Conservation (phyloP, 2,888 invertebrate species). For the Coelogynopora nodosa region DNA sequence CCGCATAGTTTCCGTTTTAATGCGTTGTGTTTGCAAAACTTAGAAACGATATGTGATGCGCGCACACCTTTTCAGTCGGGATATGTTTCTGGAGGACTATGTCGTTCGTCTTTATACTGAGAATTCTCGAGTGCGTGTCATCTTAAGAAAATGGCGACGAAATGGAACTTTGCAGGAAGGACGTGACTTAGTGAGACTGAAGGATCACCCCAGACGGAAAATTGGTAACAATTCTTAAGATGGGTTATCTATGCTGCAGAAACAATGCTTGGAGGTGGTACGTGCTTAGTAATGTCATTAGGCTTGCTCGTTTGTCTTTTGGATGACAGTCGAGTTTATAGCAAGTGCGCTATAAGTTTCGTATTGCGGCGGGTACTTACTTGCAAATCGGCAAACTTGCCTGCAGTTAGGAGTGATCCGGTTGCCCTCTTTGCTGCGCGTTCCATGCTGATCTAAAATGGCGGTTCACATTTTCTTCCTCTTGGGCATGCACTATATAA, state of each 20-base stretch:
- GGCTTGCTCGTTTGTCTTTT: neutral
- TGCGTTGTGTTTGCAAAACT: too few species aligned
- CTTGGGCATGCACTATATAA: neutral
- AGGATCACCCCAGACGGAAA: slow-evolving; percentile 21
- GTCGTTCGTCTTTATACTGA: neutral
- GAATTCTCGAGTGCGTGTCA: neutral
- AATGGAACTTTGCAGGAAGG: neutral
- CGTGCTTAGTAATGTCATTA: slow-evolving; percentile 31
- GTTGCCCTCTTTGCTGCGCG: neutral
- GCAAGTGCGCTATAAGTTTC: neutral
- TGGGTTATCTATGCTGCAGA: neutral
- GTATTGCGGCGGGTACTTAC: neutral
- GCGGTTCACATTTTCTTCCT: neutral
- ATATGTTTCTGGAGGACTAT: neutral
- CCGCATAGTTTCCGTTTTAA: neutral
- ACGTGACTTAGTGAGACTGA: slow-evolving; percentile 31
- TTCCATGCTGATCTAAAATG: neutral
- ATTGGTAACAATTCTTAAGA: slow-evolving; percentile 7
- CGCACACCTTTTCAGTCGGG: neutral
- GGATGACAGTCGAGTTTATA: neutral
- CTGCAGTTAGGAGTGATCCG: neutral
- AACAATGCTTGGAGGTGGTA: slow-evolving; percentile 7
- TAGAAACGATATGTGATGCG: too few species aligned
- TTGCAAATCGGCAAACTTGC: neutral
- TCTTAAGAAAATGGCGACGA: neutral